A percentile compares a stretch with the other conserved stretches of the same genome.
These are phyloP conservation scores for Prorops nasuta DNA, from an alignment of 1,140 invertebrate species.

Conservation along the genomic window DNA sequence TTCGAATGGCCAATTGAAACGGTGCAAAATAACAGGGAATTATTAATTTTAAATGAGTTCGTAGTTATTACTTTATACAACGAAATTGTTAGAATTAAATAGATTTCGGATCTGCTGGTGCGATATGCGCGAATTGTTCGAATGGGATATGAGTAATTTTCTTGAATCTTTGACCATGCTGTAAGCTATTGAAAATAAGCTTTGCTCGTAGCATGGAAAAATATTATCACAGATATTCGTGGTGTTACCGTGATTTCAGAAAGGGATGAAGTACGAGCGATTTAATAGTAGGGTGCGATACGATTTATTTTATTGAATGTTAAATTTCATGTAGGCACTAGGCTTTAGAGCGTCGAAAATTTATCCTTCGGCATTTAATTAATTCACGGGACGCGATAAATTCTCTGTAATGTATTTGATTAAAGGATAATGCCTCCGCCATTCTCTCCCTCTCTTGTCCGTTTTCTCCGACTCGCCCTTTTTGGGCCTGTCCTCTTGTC, in stretches of 20 bases:
- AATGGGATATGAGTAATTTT: no score
- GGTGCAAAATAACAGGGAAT: neutral
- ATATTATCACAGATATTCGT: no score
- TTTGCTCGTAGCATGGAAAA: no score
- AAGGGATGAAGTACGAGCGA: constrained; percentile 18
- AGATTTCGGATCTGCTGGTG: no score
- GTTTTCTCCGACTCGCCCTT: neutral
- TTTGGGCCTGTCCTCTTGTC: constrained; percentile 1
- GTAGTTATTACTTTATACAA: no score
- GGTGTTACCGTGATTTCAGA: no score
- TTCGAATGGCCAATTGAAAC: neutral
- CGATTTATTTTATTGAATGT: constrained; percentile 52
- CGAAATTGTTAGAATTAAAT: no score
- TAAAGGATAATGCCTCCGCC: constrained; percentile 55
- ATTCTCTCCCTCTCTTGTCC: constrained; percentile 20
- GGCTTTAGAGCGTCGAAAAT: constrained; percentile 44
- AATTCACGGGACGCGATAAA: constrained; percentile 55
- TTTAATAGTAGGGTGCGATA: constrained; percentile 21
- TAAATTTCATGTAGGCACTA: constrained; percentile 45
- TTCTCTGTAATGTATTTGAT: constrained; percentile 58
- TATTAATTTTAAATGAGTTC: no score
- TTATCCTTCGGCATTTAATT: constrained; percentile 58
- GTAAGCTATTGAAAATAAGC: no score
- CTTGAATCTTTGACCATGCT: no score
- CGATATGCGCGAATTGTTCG: no score